Evolutionary conservation across 92 coral and sea anemone genomes (phyloP).

Genomic region (Porites divaricata): DNA sequence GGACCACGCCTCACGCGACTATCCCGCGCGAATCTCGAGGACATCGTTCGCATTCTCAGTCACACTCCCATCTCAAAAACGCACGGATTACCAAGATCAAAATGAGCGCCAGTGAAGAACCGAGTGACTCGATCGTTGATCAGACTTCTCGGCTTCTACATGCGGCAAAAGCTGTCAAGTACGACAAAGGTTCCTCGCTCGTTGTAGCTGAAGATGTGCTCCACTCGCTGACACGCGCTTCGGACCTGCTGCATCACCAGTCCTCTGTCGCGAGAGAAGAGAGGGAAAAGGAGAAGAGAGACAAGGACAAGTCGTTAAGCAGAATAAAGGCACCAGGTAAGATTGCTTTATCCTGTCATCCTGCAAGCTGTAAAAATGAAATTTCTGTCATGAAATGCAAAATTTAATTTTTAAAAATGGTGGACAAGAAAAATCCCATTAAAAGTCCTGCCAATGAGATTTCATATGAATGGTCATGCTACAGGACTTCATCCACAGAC

Average conservation of each 20-base stretch:
- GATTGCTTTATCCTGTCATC: too few relatives aligned
- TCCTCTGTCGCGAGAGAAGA: constrained; percentile 59
- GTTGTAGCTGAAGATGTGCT: constrained; percentile 83
- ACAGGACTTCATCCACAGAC: too few relatives aligned
- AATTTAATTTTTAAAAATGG: too few relatives aligned
- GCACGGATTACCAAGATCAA: constrained; percentile 83
- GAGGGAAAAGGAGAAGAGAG: constrained; percentile 67
- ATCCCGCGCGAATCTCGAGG: constrained; percentile 40
- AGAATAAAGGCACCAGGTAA: constrained; percentile 70
- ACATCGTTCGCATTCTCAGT: constrained; percentile 42
- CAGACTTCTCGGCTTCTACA: constrained; percentile 82
- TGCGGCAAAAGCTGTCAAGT: constrained; percentile 76
- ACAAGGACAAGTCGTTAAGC: constrained; percentile 63
- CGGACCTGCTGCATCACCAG: constrained; percentile 73
- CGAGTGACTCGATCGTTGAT: constrained; percentile 80
- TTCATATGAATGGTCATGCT: too few relatives aligned
- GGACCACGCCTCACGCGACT: constrained; percentile 41
- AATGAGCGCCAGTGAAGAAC: constrained; percentile 77
- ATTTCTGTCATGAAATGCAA: neutral
- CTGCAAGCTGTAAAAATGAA: neutral
- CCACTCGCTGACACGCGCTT: constrained; percentile 85
- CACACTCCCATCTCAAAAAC: constrained; percentile 66
- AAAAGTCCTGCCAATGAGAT: too few relatives aligned
- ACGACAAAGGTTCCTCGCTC: constrained; percentile 60
- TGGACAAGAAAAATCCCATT: too few relatives aligned